Evolutionary conservation across 1,140 invertebrate species (phyloP).

Genomic region (Drosophila prosaltans): DNA sequence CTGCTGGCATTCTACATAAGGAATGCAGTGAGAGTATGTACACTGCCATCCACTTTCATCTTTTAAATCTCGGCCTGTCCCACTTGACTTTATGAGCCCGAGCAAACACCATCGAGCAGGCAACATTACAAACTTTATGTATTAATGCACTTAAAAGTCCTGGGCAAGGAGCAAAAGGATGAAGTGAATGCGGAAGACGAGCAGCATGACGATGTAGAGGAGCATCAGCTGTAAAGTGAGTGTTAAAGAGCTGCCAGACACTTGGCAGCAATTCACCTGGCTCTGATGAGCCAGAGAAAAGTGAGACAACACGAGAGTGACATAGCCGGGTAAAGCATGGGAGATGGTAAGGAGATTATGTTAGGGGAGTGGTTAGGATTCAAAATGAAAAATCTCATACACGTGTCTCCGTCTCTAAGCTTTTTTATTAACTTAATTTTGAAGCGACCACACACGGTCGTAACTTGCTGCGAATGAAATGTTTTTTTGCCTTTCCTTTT

Average conservation of each 20-base stretch:
- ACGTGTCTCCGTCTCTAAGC: slow-evolving; percentile 33
- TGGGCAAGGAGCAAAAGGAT: slow-evolving; percentile 25
- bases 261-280: slow-evolving; percentile 54
- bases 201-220: neutral
- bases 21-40: slow-evolving; percentile 15
- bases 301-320: slow-evolving; percentile 3
- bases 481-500: slow-evolving; percentile 33
- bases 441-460: slow-evolving; percentile 19
- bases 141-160: slow-evolving; percentile 69
- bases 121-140: slow-evolving; percentile 41
- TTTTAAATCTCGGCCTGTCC: slow-evolving; percentile 55
- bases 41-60: slow-evolving; percentile 16
- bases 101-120: neutral
- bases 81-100: slow-evolving; percentile 61
- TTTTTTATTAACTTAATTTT: slow-evolving; percentile 58
- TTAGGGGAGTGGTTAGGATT: neutral
- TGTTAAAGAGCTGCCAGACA: slow-evolving; percentile 71
- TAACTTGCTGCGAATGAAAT: slow-evolving; percentile 28
- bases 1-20: slow-evolving; percentile 38
- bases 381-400: slow-evolving; percentile 5
- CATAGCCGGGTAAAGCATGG: neutral
- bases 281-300: slow-evolving; percentile 14
- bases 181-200: neutral
- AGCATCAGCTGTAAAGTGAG: slow-evolving; percentile 43
- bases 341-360: neutral